Evolutionary conservation across 2,797 vertebrate species (phyloP), one percentile per base, ranked within the genome.

Genomic region (Geotrypetes seraphini): DNA sequence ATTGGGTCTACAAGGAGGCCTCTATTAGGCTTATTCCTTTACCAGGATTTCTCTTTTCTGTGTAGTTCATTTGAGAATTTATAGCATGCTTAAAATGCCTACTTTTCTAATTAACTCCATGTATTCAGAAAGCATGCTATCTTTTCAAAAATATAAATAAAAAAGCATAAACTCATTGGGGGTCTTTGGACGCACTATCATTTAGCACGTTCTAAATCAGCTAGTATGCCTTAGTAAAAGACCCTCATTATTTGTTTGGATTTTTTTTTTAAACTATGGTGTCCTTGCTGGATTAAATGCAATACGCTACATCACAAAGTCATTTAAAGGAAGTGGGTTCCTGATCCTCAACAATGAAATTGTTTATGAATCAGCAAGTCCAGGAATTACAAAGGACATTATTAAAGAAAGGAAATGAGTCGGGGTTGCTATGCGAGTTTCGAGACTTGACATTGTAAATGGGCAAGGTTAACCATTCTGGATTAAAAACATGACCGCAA

Each of bases 401-500:
- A 44, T 66, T 36, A 61, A 54, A 57, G 42, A 64, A 71, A 65
- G 50, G 43, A 68, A 78, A 75, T 59, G 57, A 69, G 37, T 54
- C 40, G 52, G 58, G 36, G 54, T 69, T 65, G 33, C 48, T 67
- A 29, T 54, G 43, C 29, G 33, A 36, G 43, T 61, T 59, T 47
- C 53, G 46, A 69, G 50, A 27, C 49, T 42, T 63, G 69, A 60
- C 71, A 68, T 73, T 66, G 58, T 64, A 73, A 74, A 72, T 68
- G 53, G 54, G 42, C 67, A 71, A 79, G 70, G 66, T 76, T 81
- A 81, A 79, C 70, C 36, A 60, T 68, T 73, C 64, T 53, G 52
- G 58, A 74, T 80, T 71, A 79, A 78, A 77, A 77, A 69, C 50
- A 66, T 66, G 66, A 73, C 57, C 66, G 42, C 56, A 57, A 74